Evolutionary conservation across 2,113 vertebrate genomes (phyloP).

Genomic region (Cairina moschata): DNA sequence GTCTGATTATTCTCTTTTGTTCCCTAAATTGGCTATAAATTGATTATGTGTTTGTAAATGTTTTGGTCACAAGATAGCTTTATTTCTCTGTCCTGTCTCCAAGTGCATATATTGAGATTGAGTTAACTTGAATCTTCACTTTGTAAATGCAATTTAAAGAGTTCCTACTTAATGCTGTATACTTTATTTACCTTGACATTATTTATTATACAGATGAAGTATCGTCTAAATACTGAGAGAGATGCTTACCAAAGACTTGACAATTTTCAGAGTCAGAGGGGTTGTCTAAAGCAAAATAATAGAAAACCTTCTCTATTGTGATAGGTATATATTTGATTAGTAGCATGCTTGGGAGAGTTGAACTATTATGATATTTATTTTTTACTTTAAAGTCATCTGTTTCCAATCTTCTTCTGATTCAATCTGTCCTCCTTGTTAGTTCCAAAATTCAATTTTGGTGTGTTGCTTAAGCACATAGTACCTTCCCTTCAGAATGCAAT

Average conservation of each 20-base stretch:
- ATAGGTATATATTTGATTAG: neutral
- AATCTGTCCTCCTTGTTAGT: neutral
- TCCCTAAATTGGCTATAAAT: neutral
- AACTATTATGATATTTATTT: neutral
- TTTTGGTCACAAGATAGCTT: neutral
- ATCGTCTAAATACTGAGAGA: neutral
- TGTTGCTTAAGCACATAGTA: neutral
- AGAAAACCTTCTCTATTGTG: neutral
- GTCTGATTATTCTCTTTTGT: neutral
- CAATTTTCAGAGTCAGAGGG: neutral
- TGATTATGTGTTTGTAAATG: neutral
- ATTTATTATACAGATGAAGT: neutral
- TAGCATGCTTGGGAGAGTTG: neutral
- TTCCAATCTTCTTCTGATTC: neutral
- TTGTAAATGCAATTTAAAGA: neutral
- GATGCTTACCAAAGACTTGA: neutral
- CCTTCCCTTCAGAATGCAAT: neutral
- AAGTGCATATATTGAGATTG: neutral
- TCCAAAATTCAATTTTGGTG: neutral
- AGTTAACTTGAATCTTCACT: neutral
- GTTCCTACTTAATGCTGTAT: neutral
- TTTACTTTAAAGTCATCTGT: neutral
- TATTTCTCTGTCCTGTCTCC: neutral
- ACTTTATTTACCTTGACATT: neutral
- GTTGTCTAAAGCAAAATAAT: neutral